These are phyloP conservation scores for Brachypteracias leptosomus DNA, from an alignment of 2,113 vertebrate species.

Conservation along the genomic window DNA sequence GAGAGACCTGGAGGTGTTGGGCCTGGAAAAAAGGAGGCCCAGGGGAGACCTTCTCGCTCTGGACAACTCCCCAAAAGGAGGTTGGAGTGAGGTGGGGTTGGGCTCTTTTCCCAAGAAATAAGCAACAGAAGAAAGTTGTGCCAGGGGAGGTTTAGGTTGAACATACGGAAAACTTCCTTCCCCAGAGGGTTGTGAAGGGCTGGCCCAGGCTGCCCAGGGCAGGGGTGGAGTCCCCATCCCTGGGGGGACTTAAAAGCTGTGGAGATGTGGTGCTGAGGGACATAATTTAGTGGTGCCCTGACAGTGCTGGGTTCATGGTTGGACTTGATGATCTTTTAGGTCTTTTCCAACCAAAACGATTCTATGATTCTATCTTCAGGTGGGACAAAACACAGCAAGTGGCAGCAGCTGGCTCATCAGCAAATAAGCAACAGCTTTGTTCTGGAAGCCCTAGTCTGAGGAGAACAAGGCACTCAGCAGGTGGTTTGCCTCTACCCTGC, in stretches of 20 bases:
- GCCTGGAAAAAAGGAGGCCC: background rate
- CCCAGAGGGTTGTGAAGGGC: background rate
- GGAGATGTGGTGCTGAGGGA: background rate
- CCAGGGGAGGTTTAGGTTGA: background rate
- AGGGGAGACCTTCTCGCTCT: background rate
- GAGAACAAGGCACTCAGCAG: background rate
- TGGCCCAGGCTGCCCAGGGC: background rate
- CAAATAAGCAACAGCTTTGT: background rate
- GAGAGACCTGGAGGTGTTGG: background rate
- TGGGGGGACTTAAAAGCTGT: background rate
- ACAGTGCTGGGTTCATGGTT: background rate
- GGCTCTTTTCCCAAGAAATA: background rate
- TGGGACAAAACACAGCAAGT: background rate
- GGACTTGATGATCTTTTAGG: background rate
- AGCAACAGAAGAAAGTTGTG: background rate
- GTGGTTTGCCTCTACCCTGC: background rate
- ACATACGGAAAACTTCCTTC: background rate
- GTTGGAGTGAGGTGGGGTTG: background rate
- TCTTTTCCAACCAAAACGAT: background rate
- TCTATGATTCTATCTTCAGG: background rate
- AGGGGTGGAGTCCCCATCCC: background rate
- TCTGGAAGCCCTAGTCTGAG: background rate
- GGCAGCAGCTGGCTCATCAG: background rate
- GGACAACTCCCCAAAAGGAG: background rate
- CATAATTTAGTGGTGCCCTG: background rate